phyloP scores from a whole-genome alignment of 1,140 invertebrate genomes.

The Himalopsyche phryganea region DNA sequence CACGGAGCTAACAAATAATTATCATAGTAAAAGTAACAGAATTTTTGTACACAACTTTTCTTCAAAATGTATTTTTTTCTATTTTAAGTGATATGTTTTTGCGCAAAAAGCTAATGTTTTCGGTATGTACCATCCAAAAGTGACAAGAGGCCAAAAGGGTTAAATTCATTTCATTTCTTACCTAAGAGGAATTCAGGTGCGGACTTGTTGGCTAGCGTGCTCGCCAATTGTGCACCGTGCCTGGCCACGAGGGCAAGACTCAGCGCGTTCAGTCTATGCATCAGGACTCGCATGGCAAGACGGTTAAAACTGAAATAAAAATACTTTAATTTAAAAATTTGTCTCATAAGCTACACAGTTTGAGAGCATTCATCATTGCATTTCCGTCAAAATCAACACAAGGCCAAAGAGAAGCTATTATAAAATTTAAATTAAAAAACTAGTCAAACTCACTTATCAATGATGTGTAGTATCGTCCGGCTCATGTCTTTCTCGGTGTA shows the following conservation, averaged over 20 bases:
- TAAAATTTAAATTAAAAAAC: too few relatives aligned
- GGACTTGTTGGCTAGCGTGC: neutral
- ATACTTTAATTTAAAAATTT: too few relatives aligned
- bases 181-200: neutral
- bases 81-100: too few relatives aligned
- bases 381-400: neutral
- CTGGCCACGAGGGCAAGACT: constrained; percentile 9
- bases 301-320: constrained; percentile 13
- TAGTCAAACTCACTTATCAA: constrained; percentile 14
- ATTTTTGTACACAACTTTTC: too few relatives aligned
- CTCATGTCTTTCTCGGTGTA: constrained; percentile 5
- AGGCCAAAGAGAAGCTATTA: too few relatives aligned
- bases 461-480: constrained; percentile 5
- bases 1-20: too few relatives aligned
- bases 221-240: constrained; percentile 6
- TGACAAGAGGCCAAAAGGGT: too few relatives aligned
- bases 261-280: constrained; percentile 16
- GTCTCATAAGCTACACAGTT: too few relatives aligned
- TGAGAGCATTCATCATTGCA: neutral
- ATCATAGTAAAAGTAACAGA: too few relatives aligned
- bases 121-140: too few relatives aligned
- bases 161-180: neutral
- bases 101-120: too few relatives aligned
- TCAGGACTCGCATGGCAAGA: constrained; percentile 12
- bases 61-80: too few relatives aligned